These are phyloP conservation scores for Lepidurus couesii DNA, from an alignment of 1,140 invertebrate species.

Conservation along the genomic window DNA sequence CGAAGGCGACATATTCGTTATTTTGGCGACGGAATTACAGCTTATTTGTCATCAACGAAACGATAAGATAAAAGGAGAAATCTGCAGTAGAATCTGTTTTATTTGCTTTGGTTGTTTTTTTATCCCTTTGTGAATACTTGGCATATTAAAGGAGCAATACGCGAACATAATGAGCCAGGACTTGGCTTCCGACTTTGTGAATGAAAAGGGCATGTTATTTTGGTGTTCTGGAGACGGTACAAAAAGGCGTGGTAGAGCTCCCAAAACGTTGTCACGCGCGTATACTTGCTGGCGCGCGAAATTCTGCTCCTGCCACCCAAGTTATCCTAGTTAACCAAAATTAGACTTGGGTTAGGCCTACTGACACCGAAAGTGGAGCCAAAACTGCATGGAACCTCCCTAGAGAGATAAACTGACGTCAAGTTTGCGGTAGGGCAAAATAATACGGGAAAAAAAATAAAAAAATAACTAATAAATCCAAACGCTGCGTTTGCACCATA, in stretches of 20 bases:
- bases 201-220: conserved; percentile 15
- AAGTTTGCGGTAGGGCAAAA: background rate
- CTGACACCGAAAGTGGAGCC: background rate
- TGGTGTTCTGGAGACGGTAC: conserved; percentile 12
- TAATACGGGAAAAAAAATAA: background rate
- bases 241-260: background rate
- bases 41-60: background rate
- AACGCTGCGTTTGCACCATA: too few relatives aligned
- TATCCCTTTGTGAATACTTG: too few relatives aligned
- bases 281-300: background rate
- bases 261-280: conserved; percentile 3
- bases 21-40: background rate
- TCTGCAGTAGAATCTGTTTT: too few relatives aligned
- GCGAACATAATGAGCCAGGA: background rate
- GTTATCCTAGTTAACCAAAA: conserved; percentile 6
- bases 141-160: too few relatives aligned
- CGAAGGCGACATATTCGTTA: background rate
- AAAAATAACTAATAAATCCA: background rate
- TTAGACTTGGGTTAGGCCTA: conserved; percentile 5
- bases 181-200: conserved; percentile 1
- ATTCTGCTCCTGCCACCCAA: background rate
- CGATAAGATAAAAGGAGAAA: background rate
- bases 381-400: background rate
- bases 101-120: too few relatives aligned
- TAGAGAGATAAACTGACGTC: background rate